Evolutionary conservation across 2,113 vertebrate species (phyloP).

Genomic region (Sapayoa aenigma): DNA sequence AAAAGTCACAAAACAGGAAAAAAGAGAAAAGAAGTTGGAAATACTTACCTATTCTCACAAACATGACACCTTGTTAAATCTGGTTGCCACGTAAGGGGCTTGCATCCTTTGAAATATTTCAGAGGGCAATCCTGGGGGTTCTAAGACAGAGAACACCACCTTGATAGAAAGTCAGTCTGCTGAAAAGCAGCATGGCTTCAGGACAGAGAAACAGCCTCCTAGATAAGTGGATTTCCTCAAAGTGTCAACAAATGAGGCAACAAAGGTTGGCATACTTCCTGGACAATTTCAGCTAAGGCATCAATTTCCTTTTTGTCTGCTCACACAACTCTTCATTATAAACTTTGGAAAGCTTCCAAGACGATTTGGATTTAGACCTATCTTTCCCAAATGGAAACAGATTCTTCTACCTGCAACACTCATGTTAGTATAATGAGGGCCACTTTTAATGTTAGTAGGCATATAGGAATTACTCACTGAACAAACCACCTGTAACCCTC

Average conservation of each 20-base stretch:
- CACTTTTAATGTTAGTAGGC: neutral
- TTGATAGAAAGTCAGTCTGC: neutral
- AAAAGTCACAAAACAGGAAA: neutral
- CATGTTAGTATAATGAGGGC: slow-evolving; percentile 9
- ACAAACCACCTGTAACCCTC: neutral
- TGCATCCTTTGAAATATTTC: neutral
- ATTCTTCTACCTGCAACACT: neutral
- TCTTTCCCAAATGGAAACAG: neutral
- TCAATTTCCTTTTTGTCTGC: neutral
- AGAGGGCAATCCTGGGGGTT: neutral
- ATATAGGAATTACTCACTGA: slow-evolving; percentile 29
- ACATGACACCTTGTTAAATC: neutral
- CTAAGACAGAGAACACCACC: neutral
- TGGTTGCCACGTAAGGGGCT: neutral
- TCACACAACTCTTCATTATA: neutral
- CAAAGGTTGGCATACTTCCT: neutral
- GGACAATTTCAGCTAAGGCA: neutral
- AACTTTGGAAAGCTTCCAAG: neutral
- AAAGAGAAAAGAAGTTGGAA: neutral
- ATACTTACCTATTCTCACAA: neutral
- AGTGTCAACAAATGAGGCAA: neutral
- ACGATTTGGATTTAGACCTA: neutral
- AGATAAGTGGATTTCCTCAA: neutral
- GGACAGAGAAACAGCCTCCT: neutral
- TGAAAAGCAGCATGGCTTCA: neutral